Evolutionary conservation across 2,113 vertebrate species (phyloP).

Genomic region (Oostethus manadensis): DNA sequence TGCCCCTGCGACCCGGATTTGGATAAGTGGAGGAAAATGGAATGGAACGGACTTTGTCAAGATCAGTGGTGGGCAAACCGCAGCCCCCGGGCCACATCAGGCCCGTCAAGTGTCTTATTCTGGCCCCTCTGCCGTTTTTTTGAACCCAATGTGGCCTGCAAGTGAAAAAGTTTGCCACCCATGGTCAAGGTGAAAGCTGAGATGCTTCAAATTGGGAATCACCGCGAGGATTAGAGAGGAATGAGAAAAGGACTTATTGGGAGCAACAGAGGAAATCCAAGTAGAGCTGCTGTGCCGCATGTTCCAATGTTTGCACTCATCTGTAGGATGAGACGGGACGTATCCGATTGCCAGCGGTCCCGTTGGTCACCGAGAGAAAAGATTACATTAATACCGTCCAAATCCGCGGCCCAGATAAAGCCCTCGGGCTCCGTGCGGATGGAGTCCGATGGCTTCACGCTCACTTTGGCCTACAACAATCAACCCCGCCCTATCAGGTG

Average conservation of each 20-base stretch:
- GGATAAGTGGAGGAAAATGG: no score
- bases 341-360: slow-evolving; percentile 22
- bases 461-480: not conserved
- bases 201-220: no score
- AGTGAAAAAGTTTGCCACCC: no score
- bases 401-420: slow-evolving; percentile 38
- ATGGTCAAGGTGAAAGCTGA: no score
- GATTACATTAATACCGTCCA: slow-evolving; percentile 52
- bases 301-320: slow-evolving; percentile 13
- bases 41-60: no score
- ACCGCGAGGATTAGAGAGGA: not conserved
- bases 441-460: not conserved
- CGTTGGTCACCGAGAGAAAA: slow-evolving; percentile 34
- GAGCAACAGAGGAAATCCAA: not conserved
- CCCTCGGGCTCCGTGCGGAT: not conserved
- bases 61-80: no score
- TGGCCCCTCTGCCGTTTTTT: no score
- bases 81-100: no score
- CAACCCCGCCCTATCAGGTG: slow-evolving; percentile 13
- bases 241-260: not conserved
- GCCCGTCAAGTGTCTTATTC: no score
- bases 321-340: slow-evolving; percentile 14
- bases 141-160: no score
- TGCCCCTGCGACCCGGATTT: no score
- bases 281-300: slow-evolving; percentile 12